Base-by-base conservation (phyloP, 1,140 invertebrate genomes). In the Rhopalosiphum padi region DNA sequence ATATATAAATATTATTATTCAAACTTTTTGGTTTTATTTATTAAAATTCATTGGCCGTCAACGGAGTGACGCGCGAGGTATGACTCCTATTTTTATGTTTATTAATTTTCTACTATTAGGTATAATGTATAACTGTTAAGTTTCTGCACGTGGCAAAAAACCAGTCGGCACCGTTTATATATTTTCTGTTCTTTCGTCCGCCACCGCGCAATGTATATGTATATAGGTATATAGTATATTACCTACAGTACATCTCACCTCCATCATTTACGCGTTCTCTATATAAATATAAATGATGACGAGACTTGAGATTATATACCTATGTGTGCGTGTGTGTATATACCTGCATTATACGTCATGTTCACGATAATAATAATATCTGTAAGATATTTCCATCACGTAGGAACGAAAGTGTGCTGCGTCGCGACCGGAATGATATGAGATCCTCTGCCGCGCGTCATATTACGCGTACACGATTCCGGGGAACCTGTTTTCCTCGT, bases 321-420 rank as follows among this genome's bases (percentile, higher is more conserved):
- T 77, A 15, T 77, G 60, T 35, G n/a, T 30, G 11, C 30, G 25
- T 30, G 8, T 23, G 1, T 23, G 51, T 60, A 23, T 30, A 11
- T 30, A 30, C 11, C 15, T n/a, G 30, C 30, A 68, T 30, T 68
- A 68, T n/a, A 30, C n/a, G 60, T n/a, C n/a, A 77, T 68, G 60
- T 77, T n/a, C n/a, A 77, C 60, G 30, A n/a, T 77, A 77, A 35
- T 43, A 43, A 43, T 43, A 86, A 86, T 86, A 86, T 46, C 46
- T 41, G 25, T 88, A 93, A 93, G 55, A 93, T 93, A 93, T 93
- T 93, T 93, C 48, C 48, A 51, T 91, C 90, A 91, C 90, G 90
- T 83, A 35, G 43, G 53, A 91, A 82, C 77, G 90, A 91, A 91
- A 91, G 90, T 91, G 68, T 91, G 77, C 43, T 48, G 82, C 35